Base-by-base conservation (phyloP, 2,797 vertebrate genomes). In the Setipinna tenuifilis region DNA sequence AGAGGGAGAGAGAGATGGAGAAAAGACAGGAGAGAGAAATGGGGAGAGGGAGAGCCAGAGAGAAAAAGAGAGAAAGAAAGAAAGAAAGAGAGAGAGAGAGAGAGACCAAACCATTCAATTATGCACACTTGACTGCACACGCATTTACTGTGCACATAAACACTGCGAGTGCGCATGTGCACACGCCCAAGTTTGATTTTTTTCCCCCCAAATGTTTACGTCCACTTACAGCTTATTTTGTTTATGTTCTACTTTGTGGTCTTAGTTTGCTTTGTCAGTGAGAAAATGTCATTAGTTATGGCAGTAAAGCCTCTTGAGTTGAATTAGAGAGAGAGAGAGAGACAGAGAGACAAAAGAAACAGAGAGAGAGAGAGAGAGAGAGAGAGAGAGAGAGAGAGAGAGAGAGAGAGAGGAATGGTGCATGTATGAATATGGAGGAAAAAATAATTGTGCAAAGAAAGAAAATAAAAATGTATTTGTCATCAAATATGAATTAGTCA, bases 401-500 rank as follows among this genome's bases (percentile, higher is more conserved):
- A 28, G 65, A 0, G 78, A 9, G 41, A 81, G 21, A 82, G 21
- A 82, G 44, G 48, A 17, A 57, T 71, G 31, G 28, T 71, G 68
- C 68, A 31, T 35, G 3, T 2, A 71, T 71, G 62, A 11, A 31
- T 68, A 2, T 28, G 11, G 25, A 68, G 12, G 25, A 58, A 58
- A 3, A 58, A 58, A 17, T 25, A 10, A 2, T 16, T 71, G 28
- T 71, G 11, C 16, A 11, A 35, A 28, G 68, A 25, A 35, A 35
- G 16, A n/a, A n/a, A n/a, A n/a, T n/a, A n/a, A n/a, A 35, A 35
- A 11, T 35, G 28, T 71, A 28, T 71, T 71, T 35, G 68, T 31
- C 28, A 71, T 71, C 28, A 71, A 71, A 71, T 68, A 31, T 71
- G 68, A 71, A 71, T 35, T 6, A 71, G 68, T 71, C 68, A 71